These are phyloP conservation scores for Lasioglossum figueresi DNA, from an alignment of 2,888 invertebrate genomes.

Conservation along the genomic window DNA sequence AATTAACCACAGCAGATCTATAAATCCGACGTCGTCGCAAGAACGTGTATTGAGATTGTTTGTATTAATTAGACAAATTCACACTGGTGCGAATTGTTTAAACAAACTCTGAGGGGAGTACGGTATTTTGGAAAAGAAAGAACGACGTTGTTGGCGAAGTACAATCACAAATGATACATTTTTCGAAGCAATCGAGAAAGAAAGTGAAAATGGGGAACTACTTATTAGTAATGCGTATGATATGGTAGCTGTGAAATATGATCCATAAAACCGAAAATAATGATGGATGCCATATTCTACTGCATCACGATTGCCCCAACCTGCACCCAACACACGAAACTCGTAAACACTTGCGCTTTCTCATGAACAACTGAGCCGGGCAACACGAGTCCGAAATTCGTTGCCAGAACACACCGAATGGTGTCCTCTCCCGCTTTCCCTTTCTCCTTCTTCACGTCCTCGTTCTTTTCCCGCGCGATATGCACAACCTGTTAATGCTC, in stretches of 20 bases:
- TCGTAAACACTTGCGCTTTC: conserved; percentile 48
- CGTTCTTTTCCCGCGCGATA: not conserved
- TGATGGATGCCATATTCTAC: not conserved
- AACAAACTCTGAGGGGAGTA: not conserved
- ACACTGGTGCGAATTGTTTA: not conserved
- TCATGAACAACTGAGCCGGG: conserved; percentile 40
- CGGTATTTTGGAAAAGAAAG: not conserved
- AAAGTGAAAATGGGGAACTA: not conserved
- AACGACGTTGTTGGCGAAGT: not conserved
- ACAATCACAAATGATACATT: not conserved
- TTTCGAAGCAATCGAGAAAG: not conserved
- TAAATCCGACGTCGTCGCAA: not conserved
- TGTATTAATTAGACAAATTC: not conserved
- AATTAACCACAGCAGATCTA: not conserved
- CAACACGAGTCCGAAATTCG: conserved; percentile 41
- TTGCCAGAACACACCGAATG: conserved; percentile 22
- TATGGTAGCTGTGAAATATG: not conserved
- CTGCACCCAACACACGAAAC: conserved; percentile 24
- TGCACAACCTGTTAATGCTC: not conserved
- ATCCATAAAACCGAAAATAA: not conserved
- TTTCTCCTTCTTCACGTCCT: conserved; percentile 2
- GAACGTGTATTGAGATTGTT: not conserved
- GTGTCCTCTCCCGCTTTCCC: conserved; percentile 33
- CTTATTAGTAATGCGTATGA: not conserved
- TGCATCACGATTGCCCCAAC: not conserved